Evolutionary conservation across 1,140 invertebrate species (phyloP).

Genomic region (Physella acuta): DNA sequence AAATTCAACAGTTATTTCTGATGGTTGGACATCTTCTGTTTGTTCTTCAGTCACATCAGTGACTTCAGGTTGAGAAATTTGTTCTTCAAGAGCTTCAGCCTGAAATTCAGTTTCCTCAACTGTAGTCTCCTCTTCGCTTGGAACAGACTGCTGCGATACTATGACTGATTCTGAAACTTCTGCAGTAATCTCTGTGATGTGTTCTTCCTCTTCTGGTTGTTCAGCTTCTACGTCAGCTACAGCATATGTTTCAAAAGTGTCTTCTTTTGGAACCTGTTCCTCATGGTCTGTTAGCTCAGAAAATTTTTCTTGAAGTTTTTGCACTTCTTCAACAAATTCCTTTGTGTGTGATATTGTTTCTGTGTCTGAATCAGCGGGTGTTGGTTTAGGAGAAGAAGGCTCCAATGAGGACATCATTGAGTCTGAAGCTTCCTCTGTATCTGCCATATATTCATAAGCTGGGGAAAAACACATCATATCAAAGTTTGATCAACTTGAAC

Average conservation of each 20-base stretch:
- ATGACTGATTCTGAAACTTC: slow-evolving; percentile 14
- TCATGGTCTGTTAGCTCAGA: slow-evolving; percentile 38
- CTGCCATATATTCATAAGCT: slow-evolving; percentile 91
- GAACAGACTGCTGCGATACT: not conserved
- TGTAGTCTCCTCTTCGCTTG: slow-evolving; percentile 15
- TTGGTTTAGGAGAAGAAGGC: slow-evolving; percentile 46
- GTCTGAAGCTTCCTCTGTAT: slow-evolving; percentile 76
- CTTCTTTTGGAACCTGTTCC: slow-evolving; percentile 25
- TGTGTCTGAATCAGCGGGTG: slow-evolving; percentile 47
- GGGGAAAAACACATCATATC: slow-evolving; percentile 53
- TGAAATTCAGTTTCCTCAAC: slow-evolving; percentile 28
- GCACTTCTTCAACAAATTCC: slow-evolving; percentile 48
- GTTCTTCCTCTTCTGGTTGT: slow-evolving; percentile 13
- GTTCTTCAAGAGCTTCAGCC: slow-evolving; percentile 32
- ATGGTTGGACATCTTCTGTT: slow-evolving; percentile 21
- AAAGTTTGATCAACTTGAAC: too few relatives aligned
- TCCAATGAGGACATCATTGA: slow-evolving; percentile 52
- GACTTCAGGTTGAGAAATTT: slow-evolving; percentile 30
- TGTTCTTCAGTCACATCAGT: slow-evolving; percentile 26
- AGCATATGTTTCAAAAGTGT: slow-evolving; percentile 25
- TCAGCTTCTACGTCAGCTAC: slow-evolving; percentile 25
- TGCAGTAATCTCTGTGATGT: slow-evolving; percentile 22
- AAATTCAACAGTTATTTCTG: slow-evolving; percentile 29
- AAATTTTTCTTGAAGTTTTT: slow-evolving; percentile 45
- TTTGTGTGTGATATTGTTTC: slow-evolving; percentile 36